Conservation (phyloP, 2,113 vertebrate species). For the Indicator maculatus region DNA sequence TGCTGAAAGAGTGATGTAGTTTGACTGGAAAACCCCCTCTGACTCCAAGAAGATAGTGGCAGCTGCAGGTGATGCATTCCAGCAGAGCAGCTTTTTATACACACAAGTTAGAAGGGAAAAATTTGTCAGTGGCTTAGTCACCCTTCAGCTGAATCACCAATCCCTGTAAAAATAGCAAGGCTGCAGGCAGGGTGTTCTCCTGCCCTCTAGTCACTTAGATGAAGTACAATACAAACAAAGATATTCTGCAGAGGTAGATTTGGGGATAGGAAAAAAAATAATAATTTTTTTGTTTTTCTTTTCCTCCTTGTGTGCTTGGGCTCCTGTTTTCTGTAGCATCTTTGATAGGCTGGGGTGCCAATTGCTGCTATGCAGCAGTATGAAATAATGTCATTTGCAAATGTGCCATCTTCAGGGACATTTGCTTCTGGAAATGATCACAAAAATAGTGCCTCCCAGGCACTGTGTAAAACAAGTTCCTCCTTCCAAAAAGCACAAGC, state of each 20-base stretch:
- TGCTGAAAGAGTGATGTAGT: not conserved
- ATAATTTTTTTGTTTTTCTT: not conserved
- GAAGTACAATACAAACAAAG: not conserved
- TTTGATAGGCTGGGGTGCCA: not conserved
- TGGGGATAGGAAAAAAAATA: not conserved
- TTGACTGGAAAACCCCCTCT: not conserved
- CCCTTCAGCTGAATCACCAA: slow-evolving; percentile 37
- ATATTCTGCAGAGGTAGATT: slow-evolving; percentile 7
- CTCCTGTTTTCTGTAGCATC: not conserved
- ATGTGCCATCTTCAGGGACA: not conserved
- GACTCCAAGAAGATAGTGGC: not conserved
- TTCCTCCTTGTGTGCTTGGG: not conserved
- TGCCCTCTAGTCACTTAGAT: not conserved
- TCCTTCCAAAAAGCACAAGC: not conserved
- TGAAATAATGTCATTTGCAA: slow-evolving; percentile 10
- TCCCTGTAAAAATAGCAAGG: slow-evolving; percentile 8
- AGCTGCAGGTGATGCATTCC: slow-evolving; percentile 5
- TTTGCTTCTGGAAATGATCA: not conserved
- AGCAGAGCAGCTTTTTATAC: slow-evolving; percentile 35
- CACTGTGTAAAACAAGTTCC: not conserved
- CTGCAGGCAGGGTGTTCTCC: not conserved
- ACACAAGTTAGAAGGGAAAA: not conserved
- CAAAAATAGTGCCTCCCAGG: not conserved
- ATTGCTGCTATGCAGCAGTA: not conserved
- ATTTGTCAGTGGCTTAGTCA: slow-evolving; percentile 50